These are phyloP conservation scores for Stenurella melanura DNA, from an alignment of 2,888 invertebrate genomes.

Conservation along the genomic window DNA sequence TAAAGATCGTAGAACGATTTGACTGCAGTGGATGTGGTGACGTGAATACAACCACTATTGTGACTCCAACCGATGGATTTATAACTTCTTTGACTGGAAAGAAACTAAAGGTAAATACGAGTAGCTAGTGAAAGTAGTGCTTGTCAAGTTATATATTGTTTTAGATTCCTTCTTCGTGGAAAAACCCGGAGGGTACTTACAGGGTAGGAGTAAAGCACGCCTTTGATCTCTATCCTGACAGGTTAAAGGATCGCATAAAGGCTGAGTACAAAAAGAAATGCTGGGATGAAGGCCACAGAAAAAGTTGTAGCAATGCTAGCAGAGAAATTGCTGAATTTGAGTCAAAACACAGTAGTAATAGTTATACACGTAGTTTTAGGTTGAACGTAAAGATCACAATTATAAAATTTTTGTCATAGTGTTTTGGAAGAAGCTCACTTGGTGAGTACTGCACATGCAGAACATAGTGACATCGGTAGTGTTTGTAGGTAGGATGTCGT, in stretches of 20 bases:
- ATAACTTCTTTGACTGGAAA: conserved; percentile 92
- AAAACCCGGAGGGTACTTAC: conserved; percentile 88
- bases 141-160: conserved; percentile 24
- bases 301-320: conserved; percentile 84
- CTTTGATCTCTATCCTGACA: conserved; percentile 90
- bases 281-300: conserved; percentile 91
- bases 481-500: neutral
- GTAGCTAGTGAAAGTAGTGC: neutral
- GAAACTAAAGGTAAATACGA: conserved; percentile 84
- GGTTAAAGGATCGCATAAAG: conserved; percentile 85
- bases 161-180: conserved; percentile 88
- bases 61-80: conserved; percentile 80
- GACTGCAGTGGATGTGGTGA: conserved; percentile 98
- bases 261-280: conserved; percentile 84
- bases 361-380: neutral
- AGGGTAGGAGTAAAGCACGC: conserved; percentile 91
- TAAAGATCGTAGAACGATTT: conserved; percentile 94
- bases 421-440: neutral
- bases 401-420: conserved; percentile 25
- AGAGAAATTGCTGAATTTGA: conserved; percentile 87
- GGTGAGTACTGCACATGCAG: neutral
- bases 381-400: neutral
- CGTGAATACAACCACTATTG: conserved; percentile 90
- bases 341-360: conserved; percentile 60
- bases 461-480: neutral